Percentiles rank a stretch among this genome's conserved stretches.
Evolutionary conservation across 2,888 invertebrate species (phyloP).

Genomic region (Palloptera scutellata): DNA sequence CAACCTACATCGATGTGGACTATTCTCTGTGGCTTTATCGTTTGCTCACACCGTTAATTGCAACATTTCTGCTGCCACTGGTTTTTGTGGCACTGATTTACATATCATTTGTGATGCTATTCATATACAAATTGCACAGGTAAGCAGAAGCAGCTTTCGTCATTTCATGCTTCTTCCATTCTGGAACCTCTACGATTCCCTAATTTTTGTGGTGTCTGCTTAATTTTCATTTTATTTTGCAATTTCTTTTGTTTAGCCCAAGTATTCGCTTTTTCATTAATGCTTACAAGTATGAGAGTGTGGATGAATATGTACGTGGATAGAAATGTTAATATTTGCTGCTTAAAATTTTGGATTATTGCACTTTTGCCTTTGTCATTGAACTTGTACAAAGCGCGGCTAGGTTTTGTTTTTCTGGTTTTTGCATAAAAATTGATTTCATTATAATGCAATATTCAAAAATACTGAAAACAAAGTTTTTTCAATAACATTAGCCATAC

Average conservation of each 20-base stretch:
- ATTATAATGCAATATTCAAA: conserved; percentile 1
- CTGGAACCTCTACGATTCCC: neutral
- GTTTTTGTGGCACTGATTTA: conserved; percentile 84
- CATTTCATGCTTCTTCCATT: too few relatives aligned
- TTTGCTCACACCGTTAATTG: conserved; percentile 81
- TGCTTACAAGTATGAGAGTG: too few relatives aligned
- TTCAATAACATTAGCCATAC: too few relatives aligned
- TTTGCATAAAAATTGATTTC: neutral
- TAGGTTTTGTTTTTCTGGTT: conserved; percentile 3
- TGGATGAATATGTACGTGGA: too few relatives aligned
- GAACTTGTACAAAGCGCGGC: conserved; percentile 29
- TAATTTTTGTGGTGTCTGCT: neutral
- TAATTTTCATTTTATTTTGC: neutral
- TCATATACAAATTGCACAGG: conserved; percentile 88
- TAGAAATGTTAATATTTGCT: too few relatives aligned
- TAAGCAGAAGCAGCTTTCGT: conserved; percentile 49
- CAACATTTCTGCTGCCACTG: conserved; percentile 85
- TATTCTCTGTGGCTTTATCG: conserved; percentile 86
- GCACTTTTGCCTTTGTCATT: conserved; percentile 38
- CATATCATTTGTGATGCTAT: conserved; percentile 81
- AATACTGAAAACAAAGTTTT: neutral
- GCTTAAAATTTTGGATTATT: conserved; percentile 20
- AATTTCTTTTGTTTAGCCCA: too few relatives aligned
- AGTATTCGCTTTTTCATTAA: too few relatives aligned
- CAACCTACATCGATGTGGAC: conserved; percentile 82